These are phyloP conservation scores for Pardalotus punctatus DNA, from an alignment of 2,113 vertebrate species.

Conservation along the genomic window DNA sequence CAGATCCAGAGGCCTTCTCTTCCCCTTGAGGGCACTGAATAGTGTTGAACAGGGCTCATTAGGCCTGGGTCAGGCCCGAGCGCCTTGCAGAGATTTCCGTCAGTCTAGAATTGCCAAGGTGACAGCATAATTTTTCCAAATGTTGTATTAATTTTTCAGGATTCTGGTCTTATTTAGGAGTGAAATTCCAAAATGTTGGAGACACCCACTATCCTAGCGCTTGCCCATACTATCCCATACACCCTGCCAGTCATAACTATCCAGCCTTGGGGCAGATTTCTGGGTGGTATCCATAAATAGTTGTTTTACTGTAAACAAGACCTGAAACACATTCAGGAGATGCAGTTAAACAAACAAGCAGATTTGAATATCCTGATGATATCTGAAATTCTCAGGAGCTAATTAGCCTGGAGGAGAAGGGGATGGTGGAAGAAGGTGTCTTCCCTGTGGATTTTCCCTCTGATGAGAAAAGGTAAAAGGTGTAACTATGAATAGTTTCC, in stretches of 20 bases:
- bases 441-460: rapidly evolving
- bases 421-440: neutral
- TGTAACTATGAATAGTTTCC: neutral
- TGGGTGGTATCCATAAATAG: neutral
- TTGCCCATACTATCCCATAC: neutral
- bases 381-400: neutral
- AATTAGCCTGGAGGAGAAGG: neutral
- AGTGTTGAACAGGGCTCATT: neutral
- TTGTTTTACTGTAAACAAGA: neutral
- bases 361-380: neutral
- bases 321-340: neutral
- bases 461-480: neutral
- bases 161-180: neutral
- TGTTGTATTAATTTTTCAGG: neutral
- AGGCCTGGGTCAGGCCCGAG: neutral
- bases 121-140: neutral
- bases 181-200: neutral
- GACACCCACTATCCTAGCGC: neutral
- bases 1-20: neutral
- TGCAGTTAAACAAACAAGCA: neutral
- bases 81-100: neutral
- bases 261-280: neutral
- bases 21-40: neutral
- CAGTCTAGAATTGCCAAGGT: neutral
- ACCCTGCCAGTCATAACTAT: neutral